These are phyloP conservation scores for Drosophila barbarae DNA, from an alignment of 2,888 invertebrate genomes.

Conservation along the genomic window DNA sequence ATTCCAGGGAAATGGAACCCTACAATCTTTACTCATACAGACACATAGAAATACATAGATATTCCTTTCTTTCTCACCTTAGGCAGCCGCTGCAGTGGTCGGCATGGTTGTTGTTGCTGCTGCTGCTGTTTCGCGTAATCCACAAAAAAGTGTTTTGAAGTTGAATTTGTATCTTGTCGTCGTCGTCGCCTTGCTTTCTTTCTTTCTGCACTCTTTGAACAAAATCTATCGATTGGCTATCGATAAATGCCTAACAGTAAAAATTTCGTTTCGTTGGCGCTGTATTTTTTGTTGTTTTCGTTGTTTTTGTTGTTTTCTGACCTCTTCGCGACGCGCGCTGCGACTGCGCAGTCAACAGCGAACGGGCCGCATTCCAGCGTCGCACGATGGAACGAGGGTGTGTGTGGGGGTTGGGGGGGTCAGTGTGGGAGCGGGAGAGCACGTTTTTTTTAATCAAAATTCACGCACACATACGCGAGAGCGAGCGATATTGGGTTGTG, in stretches of 20 bases:
- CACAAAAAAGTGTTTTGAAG: slow-evolving; percentile 31
- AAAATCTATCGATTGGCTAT: slow-evolving; percentile 35
- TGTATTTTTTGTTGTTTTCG: slow-evolving; percentile 42
- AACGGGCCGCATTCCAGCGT: slow-evolving; percentile 65
- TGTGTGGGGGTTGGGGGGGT: slow-evolving; percentile 23
- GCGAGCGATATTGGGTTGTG: slow-evolving; percentile 17
- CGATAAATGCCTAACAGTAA: slow-evolving; percentile 44
- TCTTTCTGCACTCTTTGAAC: slow-evolving; percentile 15
- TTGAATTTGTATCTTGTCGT: slow-evolving; percentile 9
- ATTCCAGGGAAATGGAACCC: slow-evolving; percentile 62
- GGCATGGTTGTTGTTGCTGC: slow-evolving; percentile 50
- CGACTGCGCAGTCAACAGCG: slow-evolving; percentile 68
- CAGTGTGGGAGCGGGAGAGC: slow-evolving; percentile 38
- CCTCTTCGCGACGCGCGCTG: slow-evolving; percentile 68
- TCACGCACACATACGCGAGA: slow-evolving; percentile 31
- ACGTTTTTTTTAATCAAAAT: slow-evolving; percentile 70
- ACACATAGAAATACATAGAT: not conserved
- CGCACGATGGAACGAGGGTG: slow-evolving; percentile 20
- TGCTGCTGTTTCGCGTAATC: slow-evolving; percentile 43
- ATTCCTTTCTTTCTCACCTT: slow-evolving; percentile 56
- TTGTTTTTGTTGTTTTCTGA: slow-evolving; percentile 50
- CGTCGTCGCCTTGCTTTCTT: slow-evolving; percentile 4
- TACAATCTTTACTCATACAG: not conserved
- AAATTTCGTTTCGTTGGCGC: slow-evolving; percentile 41
- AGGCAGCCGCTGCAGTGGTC: slow-evolving; percentile 65